phyloP scores from a whole-genome alignment of 2,797 vertebrate species.

The Poecilia velifera region DNA sequence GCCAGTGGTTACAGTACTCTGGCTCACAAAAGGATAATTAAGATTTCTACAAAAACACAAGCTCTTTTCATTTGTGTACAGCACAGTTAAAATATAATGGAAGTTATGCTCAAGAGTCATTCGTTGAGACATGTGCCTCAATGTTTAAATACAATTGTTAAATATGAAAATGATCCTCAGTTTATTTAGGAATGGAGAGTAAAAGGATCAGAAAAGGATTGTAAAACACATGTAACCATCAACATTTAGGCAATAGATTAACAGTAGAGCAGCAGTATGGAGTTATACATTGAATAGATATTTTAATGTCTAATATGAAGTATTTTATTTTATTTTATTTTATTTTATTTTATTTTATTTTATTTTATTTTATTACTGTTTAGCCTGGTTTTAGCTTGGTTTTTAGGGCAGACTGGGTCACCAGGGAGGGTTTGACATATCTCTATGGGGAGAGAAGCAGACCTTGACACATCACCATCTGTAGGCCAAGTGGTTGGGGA shows the following conservation, averaged over 20 bases:
- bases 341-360: background rate
- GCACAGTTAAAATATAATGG: background rate
- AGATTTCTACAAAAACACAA: background rate
- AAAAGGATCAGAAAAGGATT: background rate
- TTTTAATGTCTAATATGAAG: background rate
- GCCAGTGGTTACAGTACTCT: background rate
- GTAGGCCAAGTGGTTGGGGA: background rate
- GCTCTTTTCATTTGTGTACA: background rate
- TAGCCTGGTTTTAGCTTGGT: background rate
- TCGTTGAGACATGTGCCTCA: background rate
- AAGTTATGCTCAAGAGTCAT: background rate
- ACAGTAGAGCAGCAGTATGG: background rate
- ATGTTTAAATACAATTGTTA: background rate
- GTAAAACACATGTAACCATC: background rate
- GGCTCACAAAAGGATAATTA: constrained; percentile 2
- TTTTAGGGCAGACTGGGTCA: background rate
- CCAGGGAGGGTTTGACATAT: background rate
- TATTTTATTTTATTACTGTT: background rate
- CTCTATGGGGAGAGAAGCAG: background rate
- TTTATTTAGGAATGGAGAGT: background rate
- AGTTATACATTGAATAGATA: background rate
- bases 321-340: no score
- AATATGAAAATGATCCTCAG: background rate
- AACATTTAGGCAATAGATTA: background rate
- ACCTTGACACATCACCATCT: background rate